Conservation (phyloP, 1,140 invertebrate genomes). For the Pemphigus obesinymphae region DNA sequence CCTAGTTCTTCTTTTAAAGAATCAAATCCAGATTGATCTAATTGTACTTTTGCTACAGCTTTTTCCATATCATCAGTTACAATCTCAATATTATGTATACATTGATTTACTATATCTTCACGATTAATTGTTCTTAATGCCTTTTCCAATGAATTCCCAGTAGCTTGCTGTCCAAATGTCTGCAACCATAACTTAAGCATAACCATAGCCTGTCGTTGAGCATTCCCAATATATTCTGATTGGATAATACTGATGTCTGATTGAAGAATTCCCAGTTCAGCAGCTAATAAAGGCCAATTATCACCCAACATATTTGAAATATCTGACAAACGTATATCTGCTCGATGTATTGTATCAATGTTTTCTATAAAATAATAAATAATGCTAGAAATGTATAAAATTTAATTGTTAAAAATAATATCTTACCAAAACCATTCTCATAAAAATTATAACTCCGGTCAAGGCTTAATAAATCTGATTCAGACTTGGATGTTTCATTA, state of each 20-base stretch:
- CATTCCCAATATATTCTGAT: slow-evolving; percentile 75
- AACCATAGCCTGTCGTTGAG: slow-evolving; percentile 82
- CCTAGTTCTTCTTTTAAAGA: slow-evolving; percentile 63
- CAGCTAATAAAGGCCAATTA: slow-evolving; percentile 86
- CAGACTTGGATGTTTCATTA: slow-evolving; percentile 46
- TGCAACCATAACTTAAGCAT: slow-evolving; percentile 82
- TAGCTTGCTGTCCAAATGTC: slow-evolving; percentile 53
- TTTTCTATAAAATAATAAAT: slow-evolving; percentile 45
- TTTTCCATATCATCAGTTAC: slow-evolving; percentile 76
- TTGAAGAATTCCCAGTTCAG: slow-evolving; percentile 77
- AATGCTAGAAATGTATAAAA: slow-evolving; percentile 29
- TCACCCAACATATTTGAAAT: slow-evolving; percentile 85
- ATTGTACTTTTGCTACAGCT: slow-evolving; percentile 67
- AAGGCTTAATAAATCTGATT: slow-evolving; percentile 51
- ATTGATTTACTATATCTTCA: slow-evolving; percentile 87
- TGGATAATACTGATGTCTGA: slow-evolving; percentile 84
- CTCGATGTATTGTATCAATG: slow-evolving; percentile 66
- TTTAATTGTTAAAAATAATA: background rate
- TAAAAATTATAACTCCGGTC: slow-evolving; percentile 35
- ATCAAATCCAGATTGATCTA: slow-evolving; percentile 74
- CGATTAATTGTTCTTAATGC: slow-evolving; percentile 82
- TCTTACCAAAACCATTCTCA: slow-evolving; percentile 31
- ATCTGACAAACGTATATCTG: slow-evolving; percentile 79
- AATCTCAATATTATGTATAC: slow-evolving; percentile 77
- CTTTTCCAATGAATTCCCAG: slow-evolving; percentile 75